Base-by-base conservation (phyloP, 2,888 invertebrate genomes). In the Lasius fuliginosus region DNA sequence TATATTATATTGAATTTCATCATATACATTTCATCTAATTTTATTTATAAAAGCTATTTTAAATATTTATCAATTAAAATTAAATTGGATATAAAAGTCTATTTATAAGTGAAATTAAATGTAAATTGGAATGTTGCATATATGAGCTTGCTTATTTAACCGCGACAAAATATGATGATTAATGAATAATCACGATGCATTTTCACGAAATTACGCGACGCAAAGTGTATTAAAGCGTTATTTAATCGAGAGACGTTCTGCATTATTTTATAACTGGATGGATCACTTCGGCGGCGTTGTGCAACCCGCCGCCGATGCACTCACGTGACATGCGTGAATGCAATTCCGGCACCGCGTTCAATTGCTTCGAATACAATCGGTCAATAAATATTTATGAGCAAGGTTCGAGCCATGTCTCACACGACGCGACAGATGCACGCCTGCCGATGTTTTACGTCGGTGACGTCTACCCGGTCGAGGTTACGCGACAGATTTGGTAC, bases 311-410 rank as follows among this genome's bases (percentile, higher is more conserved):
- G 49, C 23, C 73, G 84, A 73, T 58, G 73, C 74, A 27, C 60
- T 76, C 85, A 79, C 60, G 67, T 27, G 64, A 71, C 85, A 76
- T 75, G 87, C 87, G 85, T 84, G 85, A 82, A 86, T 86, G 88
- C 85, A 84, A 90, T 89, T 91, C 84, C 86, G 86, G 87, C 88
- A 86, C 90, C 88, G 86, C 88, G 85, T 89, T 88, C 91, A 91
- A 90, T 92, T 91, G 89, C 88, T 86, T 88, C 87, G 90, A 88
- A 88, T 89, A 90, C 91, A 89, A 92, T 92, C 90, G 91, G 89
- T 90, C 91, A 87, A 93, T 93, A 92, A 92, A 93, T 93, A 92
- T 93, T 93, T 92, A 93, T 93, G 92, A 92, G 91, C 89, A n/a
- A 53, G 87, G 90, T 90, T 90, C 83, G 82, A 83, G 82, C 69